Percentiles rank a stretch among this genome's conserved stretches.
Conservation (phyloP, 1,140 invertebrate genomes). For the Aethina tumida region DNA sequence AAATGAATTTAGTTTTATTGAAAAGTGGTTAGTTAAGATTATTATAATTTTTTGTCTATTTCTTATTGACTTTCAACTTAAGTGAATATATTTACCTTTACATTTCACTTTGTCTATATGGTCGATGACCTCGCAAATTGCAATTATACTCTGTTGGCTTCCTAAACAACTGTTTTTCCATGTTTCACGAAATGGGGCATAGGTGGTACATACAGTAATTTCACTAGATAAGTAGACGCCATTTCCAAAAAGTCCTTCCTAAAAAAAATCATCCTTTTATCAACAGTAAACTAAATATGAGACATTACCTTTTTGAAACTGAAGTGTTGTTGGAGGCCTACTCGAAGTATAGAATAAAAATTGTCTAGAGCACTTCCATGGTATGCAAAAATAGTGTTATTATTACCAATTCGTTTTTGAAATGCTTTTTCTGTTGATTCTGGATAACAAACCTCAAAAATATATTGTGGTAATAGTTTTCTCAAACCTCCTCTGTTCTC, state of each 20-base stretch:
- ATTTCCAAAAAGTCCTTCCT: slow-evolving; percentile 61
- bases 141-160: slow-evolving; percentile 61
- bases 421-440: slow-evolving; percentile 45
- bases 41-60: not conserved
- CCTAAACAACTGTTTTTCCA: slow-evolving; percentile 67
- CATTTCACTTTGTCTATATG: slow-evolving; percentile 51
- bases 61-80: slow-evolving; percentile 21
- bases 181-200: slow-evolving; percentile 56
- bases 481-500: slow-evolving; percentile 8
- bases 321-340: slow-evolving; percentile 65
- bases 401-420: slow-evolving; percentile 42
- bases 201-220: slow-evolving; percentile 55
- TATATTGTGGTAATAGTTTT: slow-evolving; percentile 44
- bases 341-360: slow-evolving; percentile 71
- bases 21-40: no score
- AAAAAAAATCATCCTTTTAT: slow-evolving; percentile 21
- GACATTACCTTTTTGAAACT: slow-evolving; percentile 35
- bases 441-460: slow-evolving; percentile 51
- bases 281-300: slow-evolving; percentile 5
- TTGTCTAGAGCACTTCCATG: slow-evolving; percentile 72
- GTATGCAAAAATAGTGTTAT: slow-evolving; percentile 57
- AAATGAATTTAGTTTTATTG: no score
- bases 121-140: slow-evolving; percentile 68
- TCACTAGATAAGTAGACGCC: slow-evolving; percentile 69
- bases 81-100: slow-evolving; percentile 16